Base-by-base conservation (phyloP, 2,113 vertebrate genomes). In the Zootoca vivipara region DNA sequence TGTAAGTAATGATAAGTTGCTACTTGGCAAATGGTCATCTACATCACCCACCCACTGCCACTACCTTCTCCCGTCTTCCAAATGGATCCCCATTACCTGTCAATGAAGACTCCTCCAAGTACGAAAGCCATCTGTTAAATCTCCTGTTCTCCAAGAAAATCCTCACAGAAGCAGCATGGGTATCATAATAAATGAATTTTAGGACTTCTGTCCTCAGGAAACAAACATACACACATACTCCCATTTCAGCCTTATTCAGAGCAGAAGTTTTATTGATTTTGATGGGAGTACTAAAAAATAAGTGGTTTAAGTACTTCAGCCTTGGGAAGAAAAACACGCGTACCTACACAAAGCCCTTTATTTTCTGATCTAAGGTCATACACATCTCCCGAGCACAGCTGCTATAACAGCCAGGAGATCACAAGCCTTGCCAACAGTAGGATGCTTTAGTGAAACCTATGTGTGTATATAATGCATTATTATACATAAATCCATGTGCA, bases 391-490 rank as follows among this genome's bases (percentile, higher is more conserved):
- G 20, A 64, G 28, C 38, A 30, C 33, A n/a, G 42, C 69, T 64
- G 46, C 35, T 42, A 13, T 79, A n/a, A 8, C 69, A 72, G n/a
- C 30, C 58, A 18, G 40, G 6, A 62, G 26, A 56, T 78, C 58
- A 79, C 64, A 67, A 33, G 89, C 86, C 2, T 30, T 22, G 26
- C 33, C 24, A 24, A n/a, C 69, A 56, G 7, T 56, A 12, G 4
- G 56, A 5, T 1, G 28, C 9, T 87, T 94, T 92, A 89, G 56
- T 74, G 33, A 84, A 65, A 35, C 22, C 73, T 85, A 72, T 9
- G 65, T 92, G 87, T 90, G 85, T 83, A 93, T 85, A 83, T 86
- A 87, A 7, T 1, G 62, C 79, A 30, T 4, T 38, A 87, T 79
- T 64, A 87, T 38, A 10, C 67, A 15, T 77, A 30, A 13, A 83